Conservation (phyloP, 2,113 vertebrate genomes). For the Mormyrus iriodes region DNA sequence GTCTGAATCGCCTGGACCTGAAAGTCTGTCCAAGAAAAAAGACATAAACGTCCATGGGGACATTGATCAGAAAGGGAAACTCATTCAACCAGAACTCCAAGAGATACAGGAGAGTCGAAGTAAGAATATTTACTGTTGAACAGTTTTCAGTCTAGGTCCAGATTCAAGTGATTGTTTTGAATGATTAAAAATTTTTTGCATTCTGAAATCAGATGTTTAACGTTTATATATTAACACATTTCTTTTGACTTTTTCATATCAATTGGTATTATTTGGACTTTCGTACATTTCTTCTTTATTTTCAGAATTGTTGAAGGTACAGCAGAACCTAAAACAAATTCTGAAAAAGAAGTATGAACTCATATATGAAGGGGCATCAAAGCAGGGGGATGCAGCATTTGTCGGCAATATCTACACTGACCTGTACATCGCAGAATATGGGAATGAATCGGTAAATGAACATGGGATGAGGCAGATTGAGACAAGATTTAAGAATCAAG, state of each 20-base stretch:
- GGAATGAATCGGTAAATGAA: not conserved
- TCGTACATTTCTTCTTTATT: not conserved
- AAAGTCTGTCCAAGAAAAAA: not conserved
- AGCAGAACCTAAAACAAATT: not conserved
- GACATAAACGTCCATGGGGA: not conserved
- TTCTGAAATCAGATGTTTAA: too few relatives aligned
- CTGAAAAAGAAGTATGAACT: not conserved
- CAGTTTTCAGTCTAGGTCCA: too few relatives aligned
- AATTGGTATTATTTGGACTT: not conserved
- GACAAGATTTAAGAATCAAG: not conserved
- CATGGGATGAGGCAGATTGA: slow-evolving; percentile 3
- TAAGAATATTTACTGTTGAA: too few relatives aligned
- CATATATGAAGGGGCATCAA: not conserved
- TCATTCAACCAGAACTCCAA: too few relatives aligned
- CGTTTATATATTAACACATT: too few relatives aligned
- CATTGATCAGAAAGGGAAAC: too few relatives aligned
- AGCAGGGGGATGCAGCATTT: not conserved
- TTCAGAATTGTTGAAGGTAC: not conserved
- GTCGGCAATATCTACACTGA: not conserved
- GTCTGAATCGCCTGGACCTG: not conserved
- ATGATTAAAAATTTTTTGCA: too few relatives aligned
- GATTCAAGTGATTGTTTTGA: too few relatives aligned
- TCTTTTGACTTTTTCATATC: not conserved
- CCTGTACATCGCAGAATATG: slow-evolving; percentile 1
- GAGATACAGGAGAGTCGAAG: too few relatives aligned